Percentiles rank a stretch among this genome's conserved stretches.
Conservation (phyloP, 2,888 invertebrate genomes). For the Hirtodrosophila cameraria region DNA sequence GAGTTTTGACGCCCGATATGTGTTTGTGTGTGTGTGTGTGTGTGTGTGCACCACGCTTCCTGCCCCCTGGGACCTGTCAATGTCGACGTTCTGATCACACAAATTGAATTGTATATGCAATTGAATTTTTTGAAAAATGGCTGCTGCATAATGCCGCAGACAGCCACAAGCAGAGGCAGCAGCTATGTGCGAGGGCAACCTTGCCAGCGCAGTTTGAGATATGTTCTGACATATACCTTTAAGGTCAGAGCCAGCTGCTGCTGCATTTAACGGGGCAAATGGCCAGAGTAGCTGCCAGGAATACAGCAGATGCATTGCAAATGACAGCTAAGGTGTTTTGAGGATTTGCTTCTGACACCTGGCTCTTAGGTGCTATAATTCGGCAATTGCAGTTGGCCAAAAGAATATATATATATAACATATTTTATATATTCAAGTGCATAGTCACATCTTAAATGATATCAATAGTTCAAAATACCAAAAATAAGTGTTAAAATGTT, state of each 20-base stretch:
- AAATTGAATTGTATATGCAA: conserved; percentile 77
- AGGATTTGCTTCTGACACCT: conserved; percentile 28
- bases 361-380: conserved; percentile 19
- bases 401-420: background rate
- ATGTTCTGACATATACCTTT: conserved; percentile 52
- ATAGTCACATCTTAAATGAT: too few species aligned
- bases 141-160: conserved; percentile 58
- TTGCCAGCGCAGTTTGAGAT: conserved; percentile 29
- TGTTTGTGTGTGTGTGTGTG: too few species aligned
- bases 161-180: conserved; percentile 1
- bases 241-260: conserved; percentile 49
- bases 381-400: conserved; percentile 8
- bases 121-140: conserved; percentile 79
- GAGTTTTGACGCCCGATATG: conserved; percentile 23
- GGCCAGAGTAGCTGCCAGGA: conserved; percentile 1
- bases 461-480: too few species aligned
- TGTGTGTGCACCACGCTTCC: background rate
- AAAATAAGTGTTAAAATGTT: too few species aligned
- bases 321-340: conserved; percentile 60
- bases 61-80: conserved; percentile 58
- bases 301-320: conserved; percentile 52
- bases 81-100: conserved; percentile 67
- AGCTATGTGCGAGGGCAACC: conserved; percentile 21
- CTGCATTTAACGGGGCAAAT: conserved; percentile 39
- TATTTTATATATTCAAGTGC: too few species aligned